Base-by-base conservation (phyloP, 2,797 vertebrate species). In the Cephalopachus bancanus region DNA sequence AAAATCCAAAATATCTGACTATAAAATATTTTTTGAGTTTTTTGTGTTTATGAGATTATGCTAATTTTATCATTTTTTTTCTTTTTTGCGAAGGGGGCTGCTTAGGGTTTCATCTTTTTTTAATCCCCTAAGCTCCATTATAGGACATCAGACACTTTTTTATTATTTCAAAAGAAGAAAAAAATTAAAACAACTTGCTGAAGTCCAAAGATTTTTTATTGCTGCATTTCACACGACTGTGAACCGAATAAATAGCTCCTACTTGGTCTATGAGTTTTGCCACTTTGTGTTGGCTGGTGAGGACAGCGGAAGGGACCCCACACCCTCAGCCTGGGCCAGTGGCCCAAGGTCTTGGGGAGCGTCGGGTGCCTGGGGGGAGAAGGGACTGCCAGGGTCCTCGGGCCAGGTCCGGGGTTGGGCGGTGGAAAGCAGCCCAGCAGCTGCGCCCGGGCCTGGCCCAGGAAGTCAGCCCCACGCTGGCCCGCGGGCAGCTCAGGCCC, bases 141-240 rank as follows among this genome's bases (percentile, higher is more conserved):
- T 98, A 98, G 99, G 99, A 99, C 98, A 98, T 99, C 96, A 98
- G 98, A 99, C 98, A 95, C 98, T 99, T 98, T 98, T 98, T 98
- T 93, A 98, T 98, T 97, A 97, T 98, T 99, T 98, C 97, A 98
- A 98, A 98, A 98, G 98, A 98, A 98, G 98, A 97, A 95, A 97
- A 96, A 97, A 96, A 97, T 98, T 98, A 98, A 99, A 98, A 92
- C 98, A 98, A 99, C 98, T 99, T 99, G 99, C 99, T 99, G 98
- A 99, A 99, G 99, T 99, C 99, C 99, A 99, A 99, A 99, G 99
- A 99, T 99, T 99, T 98, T 98, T 99, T 99, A 99, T 99, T 99
- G 99, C 99, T 99, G 99, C 99, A 99, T 99, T 98, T 99, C 99
- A 99, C 99, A 99, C 98, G 98, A 99, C 99, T 99, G 99, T 99